phyloP scores from a whole-genome alignment of 2,888 invertebrate genomes.

The Torymus texanus region DNA sequence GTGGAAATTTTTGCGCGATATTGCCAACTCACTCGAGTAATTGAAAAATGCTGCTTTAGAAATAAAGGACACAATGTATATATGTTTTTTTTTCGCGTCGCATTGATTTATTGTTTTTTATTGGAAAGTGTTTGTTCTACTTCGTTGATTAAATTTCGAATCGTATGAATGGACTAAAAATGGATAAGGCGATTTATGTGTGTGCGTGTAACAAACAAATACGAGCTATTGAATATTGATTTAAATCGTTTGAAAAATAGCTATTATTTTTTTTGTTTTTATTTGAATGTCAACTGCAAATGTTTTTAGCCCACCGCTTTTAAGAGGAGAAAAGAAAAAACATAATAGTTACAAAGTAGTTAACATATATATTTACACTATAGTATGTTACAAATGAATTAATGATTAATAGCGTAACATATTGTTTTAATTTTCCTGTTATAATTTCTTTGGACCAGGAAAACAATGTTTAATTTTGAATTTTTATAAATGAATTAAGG shows the following conservation, averaged over 20 bases:
- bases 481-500: not conserved
- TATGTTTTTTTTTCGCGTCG: too few species aligned
- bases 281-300: not conserved
- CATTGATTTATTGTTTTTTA: not conserved
- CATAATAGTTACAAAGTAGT: too few species aligned
- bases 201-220: constrained; percentile 6
- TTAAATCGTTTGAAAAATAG: not conserved
- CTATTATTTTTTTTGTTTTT: not conserved
- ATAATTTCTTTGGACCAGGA: constrained; percentile 2
- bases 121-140: constrained; percentile 3
- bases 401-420: not conserved
- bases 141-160: constrained; percentile 19
- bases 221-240: constrained; percentile 1
- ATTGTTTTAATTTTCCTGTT: not conserved
- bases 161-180: not conserved
- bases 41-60: too few species aligned
- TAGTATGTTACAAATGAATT: too few species aligned
- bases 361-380: too few species aligned
- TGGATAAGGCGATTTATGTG: constrained; percentile 6
- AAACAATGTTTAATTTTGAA: not conserved
- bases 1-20: not conserved
- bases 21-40: not conserved
- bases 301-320: not conserved
- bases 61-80: too few species aligned
- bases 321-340: too few species aligned